Base-by-base conservation (phyloP, 2,797 vertebrate species). In the Spinus pinus region DNA sequence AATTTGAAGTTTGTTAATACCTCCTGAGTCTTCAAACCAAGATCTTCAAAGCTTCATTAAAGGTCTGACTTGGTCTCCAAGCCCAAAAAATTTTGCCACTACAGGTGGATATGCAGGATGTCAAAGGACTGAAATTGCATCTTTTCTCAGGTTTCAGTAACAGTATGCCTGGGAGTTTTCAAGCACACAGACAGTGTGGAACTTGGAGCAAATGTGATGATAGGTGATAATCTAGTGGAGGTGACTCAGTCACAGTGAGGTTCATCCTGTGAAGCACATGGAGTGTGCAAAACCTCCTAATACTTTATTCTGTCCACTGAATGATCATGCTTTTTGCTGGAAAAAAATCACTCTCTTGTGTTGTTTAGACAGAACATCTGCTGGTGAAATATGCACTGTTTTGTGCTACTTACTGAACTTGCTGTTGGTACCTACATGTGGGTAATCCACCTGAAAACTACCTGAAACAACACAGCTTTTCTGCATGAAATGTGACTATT, bases 141-240 rank as follows among this genome's bases (percentile, higher is more conserved):
- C 4, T 70, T 47, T 71, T 58, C 9, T 66, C 18, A 10, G 51
- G 19, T 66, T 60, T 44, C 22, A 39, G 19, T 49, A 30, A 4
- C 10, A 21, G 28, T 8, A 18, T 47, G 21, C 28, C 28, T 64
- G 53, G 72, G 31, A 33, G 30, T 44, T 85, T 35, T 51, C 10
- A 65, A 11, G 14, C 16, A 6, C 3, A 5, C 1, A 14, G 9
- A 28, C 6, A 1, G 11, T 20, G 17, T 56, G 42, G 23, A 71
- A 46, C 27, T 22, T 57, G 10, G 18, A 67, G 21, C 16, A 65
- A 35, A 51, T 75, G 27, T 3, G 5, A n/a, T 66, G 31, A 4
- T 16, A 25, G 47, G 5, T 6, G 7, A 39, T 42, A 25, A 1
- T 62, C 9, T 7, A 20, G 30, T 31, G 30, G 50, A 35, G 31